Conservation (phyloP, 2,113 vertebrate genomes). For the Eulacestoma nigropectus region DNA sequence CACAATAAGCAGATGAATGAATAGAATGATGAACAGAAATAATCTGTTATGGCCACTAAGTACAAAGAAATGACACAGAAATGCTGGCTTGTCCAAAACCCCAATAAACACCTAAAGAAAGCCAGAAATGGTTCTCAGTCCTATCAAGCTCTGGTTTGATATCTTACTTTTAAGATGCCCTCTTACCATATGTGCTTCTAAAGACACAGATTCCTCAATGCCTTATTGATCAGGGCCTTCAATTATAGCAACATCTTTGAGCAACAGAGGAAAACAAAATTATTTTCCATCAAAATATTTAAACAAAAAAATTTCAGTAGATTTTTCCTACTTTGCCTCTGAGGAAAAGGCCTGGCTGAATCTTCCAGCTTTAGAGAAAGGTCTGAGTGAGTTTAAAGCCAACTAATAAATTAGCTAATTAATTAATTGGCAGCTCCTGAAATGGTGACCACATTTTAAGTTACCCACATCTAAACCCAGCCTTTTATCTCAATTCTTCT, state of each 20-base stretch:
- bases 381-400: not conserved
- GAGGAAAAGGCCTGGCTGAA: not conserved
- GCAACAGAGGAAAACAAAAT: not conserved
- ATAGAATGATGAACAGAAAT: not conserved
- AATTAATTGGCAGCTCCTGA: not conserved
- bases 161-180: not conserved
- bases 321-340: not conserved
- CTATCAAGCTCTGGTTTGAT: not conserved
- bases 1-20: not conserved
- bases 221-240: not conserved
- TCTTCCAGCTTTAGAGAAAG: not conserved
- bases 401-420: slow-evolving; percentile 12
- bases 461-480: not conserved
- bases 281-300: not conserved
- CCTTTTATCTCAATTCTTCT: not conserved
- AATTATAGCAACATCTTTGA: not conserved
- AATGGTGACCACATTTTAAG: not conserved
- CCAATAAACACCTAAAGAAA: not conserved
- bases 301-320: not conserved
- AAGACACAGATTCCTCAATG: not conserved
- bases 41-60: not conserved
- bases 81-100: not conserved
- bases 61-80: not conserved
- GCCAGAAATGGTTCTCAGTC: not conserved
- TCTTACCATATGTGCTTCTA: not conserved